Conservation (phyloP, 2,888 invertebrate species). For the Pachymerium ferrugineum region DNA sequence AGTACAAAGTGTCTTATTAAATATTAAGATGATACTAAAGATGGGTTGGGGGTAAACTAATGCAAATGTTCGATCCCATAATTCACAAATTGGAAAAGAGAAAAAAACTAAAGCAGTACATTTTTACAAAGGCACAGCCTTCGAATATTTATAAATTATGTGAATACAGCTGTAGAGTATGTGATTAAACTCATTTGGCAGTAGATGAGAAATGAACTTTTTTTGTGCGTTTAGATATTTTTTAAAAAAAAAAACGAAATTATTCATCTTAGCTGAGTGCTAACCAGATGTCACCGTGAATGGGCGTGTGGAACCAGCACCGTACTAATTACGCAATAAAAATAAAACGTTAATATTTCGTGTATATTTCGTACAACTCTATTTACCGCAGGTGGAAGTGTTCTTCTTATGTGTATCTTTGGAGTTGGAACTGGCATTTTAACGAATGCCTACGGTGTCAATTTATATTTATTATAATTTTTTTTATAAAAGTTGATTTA, state of each 20-base stretch:
- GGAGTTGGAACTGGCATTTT: not conserved
- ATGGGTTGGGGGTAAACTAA: not conserved
- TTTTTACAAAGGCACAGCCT: slow-evolving; percentile 1
- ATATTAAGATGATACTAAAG: not conserved
- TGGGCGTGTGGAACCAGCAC: not conserved
- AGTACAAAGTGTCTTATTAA: not conserved
- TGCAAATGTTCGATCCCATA: not conserved
- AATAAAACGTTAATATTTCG: not conserved
- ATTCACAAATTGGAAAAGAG: not conserved
- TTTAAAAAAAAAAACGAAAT: no score
- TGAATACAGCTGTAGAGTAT: no score
- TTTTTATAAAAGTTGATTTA: not conserved
- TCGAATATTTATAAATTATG: not conserved
- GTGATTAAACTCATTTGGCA: not conserved
- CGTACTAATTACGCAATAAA: not conserved
- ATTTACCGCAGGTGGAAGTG: not conserved
- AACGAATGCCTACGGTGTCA: not conserved
- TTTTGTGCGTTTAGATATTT: not conserved
- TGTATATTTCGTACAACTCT: not conserved
- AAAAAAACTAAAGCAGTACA: not conserved
- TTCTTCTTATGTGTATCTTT: not conserved
- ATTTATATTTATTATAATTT: no score
- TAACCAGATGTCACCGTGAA: not conserved
- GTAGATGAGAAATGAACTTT: not conserved
- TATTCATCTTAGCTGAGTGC: not conserved